phyloP scores from a whole-genome alignment of 2,113 vertebrate genomes.

The Acinonyx jubatus region DNA sequence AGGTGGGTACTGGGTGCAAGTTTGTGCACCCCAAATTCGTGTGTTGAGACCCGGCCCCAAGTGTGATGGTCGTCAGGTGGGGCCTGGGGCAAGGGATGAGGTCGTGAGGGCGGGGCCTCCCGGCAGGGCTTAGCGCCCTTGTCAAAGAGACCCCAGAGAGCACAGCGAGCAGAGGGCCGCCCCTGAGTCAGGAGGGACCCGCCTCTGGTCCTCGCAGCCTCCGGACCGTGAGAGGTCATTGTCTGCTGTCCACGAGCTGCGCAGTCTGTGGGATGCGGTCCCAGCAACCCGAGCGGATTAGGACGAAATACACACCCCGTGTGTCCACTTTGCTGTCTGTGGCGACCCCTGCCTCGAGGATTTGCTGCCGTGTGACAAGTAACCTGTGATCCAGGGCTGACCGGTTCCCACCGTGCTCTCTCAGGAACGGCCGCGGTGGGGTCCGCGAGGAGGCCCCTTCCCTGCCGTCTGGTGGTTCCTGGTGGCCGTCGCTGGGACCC shows the following conservation, averaged over 20 bases:
- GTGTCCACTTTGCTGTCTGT: too few relatives aligned
- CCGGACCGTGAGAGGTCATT: too few relatives aligned
- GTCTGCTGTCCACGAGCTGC: too few relatives aligned
- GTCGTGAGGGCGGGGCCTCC: neutral
- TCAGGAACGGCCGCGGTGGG: neutral
- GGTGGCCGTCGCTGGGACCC: neutral
- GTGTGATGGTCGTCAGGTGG: neutral
- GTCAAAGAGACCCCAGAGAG: neutral
- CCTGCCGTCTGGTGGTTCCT: neutral
- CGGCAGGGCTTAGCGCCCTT: fast-evolving
- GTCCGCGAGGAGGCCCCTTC: neutral
- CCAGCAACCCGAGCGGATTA: too few relatives aligned
- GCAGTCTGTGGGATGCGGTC: too few relatives aligned
- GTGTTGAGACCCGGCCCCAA: neutral
- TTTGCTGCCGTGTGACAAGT: too few relatives aligned
- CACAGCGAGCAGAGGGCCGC: too few relatives aligned
- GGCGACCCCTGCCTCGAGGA: too few relatives aligned
- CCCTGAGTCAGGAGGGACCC: too few relatives aligned
- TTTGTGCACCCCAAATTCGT: neutral
- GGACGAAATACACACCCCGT: too few relatives aligned
- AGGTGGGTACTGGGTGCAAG: neutral
- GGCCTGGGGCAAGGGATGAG: neutral
- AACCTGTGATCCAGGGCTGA: fast-evolving
- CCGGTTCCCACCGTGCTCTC: neutral
- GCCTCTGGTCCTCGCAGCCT: too few relatives aligned